Evolutionary conservation across 2,888 invertebrate genomes (phyloP).

Genomic region (Lithophane semibrunnea): DNA sequence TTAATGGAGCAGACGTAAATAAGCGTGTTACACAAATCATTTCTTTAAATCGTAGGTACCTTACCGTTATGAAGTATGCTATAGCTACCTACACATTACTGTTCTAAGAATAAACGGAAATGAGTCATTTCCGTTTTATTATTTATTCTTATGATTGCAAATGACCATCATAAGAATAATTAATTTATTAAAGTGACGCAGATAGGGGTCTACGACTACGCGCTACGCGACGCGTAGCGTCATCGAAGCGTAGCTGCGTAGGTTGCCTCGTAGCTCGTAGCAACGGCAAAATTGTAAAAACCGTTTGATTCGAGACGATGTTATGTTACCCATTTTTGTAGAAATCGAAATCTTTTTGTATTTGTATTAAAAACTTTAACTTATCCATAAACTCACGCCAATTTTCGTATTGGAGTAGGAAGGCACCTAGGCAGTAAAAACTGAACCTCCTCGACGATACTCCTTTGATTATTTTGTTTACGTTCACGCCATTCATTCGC

Average conservation of each 20-base stretch:
- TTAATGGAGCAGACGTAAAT: neutral
- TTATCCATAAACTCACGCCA: neutral
- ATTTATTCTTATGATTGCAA: too few relatives aligned
- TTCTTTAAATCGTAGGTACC: neutral
- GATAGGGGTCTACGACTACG: too few relatives aligned
- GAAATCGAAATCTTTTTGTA: neutral
- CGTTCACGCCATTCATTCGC: neutral
- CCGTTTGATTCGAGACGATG: neutral
- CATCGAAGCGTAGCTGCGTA: slow-evolving; percentile 1
- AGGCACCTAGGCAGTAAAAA: neutral
- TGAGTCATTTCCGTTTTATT: too few relatives aligned
- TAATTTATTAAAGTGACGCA: neutral
- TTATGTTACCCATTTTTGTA: neutral
- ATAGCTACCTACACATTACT: neutral
- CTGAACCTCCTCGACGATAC: neutral
- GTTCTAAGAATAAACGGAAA: neutral
- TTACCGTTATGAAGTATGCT: neutral
- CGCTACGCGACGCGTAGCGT: slow-evolving; percentile 3
- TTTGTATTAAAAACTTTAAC: neutral
- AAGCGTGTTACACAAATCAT: neutral
- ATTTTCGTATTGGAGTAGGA: neutral
- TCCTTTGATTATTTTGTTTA: slow-evolving; percentile 7
- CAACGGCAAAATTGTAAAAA: neutral
- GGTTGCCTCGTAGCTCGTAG: slow-evolving; percentile 27
- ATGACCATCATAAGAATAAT: neutral